phyloP scores from a whole-genome alignment of 2,888 invertebrate species.

The Andrena marginata region DNA sequence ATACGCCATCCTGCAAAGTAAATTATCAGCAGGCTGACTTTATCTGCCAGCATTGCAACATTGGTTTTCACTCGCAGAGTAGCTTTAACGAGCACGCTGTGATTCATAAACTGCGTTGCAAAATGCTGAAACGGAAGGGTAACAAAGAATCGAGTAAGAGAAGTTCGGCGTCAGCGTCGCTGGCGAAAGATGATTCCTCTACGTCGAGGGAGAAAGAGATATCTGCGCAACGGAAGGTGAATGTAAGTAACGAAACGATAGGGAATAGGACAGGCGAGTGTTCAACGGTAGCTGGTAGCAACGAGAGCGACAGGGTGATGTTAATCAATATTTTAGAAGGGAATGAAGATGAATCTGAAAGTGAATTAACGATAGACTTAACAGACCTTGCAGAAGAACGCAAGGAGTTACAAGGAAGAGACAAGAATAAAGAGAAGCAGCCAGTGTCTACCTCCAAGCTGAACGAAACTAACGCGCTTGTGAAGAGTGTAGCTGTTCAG shows the following conservation, averaged over 20 bases:
- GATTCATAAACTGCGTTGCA: slow-evolving; percentile 11
- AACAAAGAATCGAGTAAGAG: background rate
- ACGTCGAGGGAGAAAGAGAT: background rate
- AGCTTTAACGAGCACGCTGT: slow-evolving; percentile 62
- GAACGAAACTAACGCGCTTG: background rate
- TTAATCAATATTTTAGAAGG: slow-evolving; percentile 35
- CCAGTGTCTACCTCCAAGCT: background rate
- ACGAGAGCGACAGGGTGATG: background rate
- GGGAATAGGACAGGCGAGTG: background rate
- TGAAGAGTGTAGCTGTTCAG: background rate
- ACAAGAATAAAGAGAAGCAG: background rate
- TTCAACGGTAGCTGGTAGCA: background rate
- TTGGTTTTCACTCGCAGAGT: slow-evolving; percentile 60
- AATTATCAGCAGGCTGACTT: slow-evolving; percentile 40
- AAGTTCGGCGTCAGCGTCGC: background rate
- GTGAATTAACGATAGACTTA: slow-evolving; percentile 34
- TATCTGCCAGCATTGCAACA: slow-evolving; percentile 65
- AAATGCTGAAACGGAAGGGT: background rate
- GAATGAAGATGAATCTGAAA: slow-evolving; percentile 40
- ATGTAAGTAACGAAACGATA: background rate
- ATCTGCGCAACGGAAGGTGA: background rate
- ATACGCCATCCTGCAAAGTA: slow-evolving; percentile 22
- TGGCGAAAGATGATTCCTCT: background rate
- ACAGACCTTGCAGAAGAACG: background rate
- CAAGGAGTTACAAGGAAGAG: background rate